Evolutionary conservation across 2,797 vertebrate genomes (phyloP).

Genomic region (Bucorvus abyssinicus): DNA sequence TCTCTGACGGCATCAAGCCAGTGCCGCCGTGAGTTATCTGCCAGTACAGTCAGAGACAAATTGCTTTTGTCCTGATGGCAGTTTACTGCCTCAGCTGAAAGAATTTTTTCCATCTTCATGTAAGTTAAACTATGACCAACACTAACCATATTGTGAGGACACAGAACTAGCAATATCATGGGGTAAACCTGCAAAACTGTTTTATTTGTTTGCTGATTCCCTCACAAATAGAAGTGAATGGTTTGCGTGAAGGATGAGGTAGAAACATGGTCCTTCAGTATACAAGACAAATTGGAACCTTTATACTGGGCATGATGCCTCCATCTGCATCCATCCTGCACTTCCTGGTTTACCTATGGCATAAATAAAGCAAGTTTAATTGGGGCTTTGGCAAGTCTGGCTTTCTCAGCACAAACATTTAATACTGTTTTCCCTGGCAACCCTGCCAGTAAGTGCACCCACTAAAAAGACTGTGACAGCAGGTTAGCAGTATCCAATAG

Average conservation of each 20-base stretch:
- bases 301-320: background rate
- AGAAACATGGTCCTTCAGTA: background rate
- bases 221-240: background rate
- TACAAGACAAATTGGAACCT: background rate
- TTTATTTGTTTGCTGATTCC: background rate
- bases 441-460: background rate
- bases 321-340: background rate
- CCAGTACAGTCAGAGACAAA: background rate
- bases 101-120: background rate
- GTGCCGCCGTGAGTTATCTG: background rate
- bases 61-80: background rate
- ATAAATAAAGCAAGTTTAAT: background rate
- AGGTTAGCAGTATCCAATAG: background rate
- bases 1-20: background rate
- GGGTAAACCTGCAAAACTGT: background rate
- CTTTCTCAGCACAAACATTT: background rate
- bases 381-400: background rate
- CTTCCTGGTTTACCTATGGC: background rate
- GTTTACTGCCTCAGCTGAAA: background rate
- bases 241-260: background rate
- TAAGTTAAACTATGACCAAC: background rate
- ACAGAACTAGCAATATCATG: background rate
- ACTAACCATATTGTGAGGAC: background rate
- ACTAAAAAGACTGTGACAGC: background rate
- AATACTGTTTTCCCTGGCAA: background rate